Conservation (phyloP, 2,113 vertebrate species). For the Setophaga petechia region DNA sequence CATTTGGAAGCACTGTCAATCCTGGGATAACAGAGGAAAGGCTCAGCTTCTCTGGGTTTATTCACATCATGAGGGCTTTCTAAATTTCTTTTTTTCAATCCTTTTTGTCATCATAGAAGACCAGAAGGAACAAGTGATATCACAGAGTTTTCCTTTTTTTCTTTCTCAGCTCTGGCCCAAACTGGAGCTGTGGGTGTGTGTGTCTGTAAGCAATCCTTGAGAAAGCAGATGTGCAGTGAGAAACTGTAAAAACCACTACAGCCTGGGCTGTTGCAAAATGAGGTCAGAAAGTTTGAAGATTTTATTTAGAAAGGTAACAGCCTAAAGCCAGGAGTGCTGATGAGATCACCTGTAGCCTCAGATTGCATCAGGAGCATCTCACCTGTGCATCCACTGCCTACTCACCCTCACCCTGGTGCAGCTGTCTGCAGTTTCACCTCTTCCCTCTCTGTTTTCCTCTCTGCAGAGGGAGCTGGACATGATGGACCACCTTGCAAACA, state of each 20-base stretch:
- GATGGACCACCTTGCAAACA: conserved; percentile 75
- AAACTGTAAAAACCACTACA: neutral
- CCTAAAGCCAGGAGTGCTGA: neutral
- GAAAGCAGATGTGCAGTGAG: neutral
- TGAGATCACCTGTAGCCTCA: neutral
- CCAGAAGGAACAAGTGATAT: neutral
- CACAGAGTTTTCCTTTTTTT: neutral
- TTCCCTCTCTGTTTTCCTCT: neutral
- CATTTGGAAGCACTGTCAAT: neutral
- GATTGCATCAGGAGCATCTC: neutral
- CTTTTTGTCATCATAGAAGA: neutral
- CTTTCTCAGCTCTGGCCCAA: neutral
- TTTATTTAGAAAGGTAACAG: neutral
- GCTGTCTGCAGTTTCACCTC: neutral
- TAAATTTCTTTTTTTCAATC: neutral
- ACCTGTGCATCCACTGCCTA: accelerated
- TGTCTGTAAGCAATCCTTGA: neutral
- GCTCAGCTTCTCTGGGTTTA: neutral
- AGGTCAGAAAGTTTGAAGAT: neutral
- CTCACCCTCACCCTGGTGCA: neutral
- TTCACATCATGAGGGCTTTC: neutral
- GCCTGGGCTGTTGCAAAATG: neutral
- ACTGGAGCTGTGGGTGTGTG: neutral
- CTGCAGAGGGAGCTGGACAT: conserved; percentile 47
- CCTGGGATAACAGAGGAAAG: neutral